Conservation (phyloP, 2,113 vertebrate genomes). For the Panthera tigris region DNA sequence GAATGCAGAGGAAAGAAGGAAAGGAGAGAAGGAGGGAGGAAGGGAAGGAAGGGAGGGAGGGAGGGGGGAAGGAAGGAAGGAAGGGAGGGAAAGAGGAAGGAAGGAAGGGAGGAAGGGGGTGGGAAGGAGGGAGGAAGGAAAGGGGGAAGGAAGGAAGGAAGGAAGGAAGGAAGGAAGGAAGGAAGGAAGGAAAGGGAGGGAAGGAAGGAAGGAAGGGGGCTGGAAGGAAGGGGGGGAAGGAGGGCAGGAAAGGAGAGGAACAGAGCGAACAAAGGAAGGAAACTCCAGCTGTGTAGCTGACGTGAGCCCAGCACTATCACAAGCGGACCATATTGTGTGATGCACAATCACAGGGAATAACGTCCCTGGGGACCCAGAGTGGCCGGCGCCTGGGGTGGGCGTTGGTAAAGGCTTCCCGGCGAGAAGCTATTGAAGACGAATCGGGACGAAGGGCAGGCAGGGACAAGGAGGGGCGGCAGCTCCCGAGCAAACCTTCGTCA, state of each 20-base stretch:
- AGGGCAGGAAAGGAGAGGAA: no score
- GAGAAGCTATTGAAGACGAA: not conserved
- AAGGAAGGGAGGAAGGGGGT: not conserved
- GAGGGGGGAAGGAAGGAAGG: not conserved
- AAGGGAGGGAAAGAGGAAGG: not conserved
- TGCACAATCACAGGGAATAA: not conserved
- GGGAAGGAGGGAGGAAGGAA: not conserved
- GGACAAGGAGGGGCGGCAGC: not conserved
- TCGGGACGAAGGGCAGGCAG: not conserved
- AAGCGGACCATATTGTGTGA: fast-evolving
- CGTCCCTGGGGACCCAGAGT: not conserved
- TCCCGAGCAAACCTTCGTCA: fast-evolving
- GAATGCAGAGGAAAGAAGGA: not conserved
- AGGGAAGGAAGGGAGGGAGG: not conserved
- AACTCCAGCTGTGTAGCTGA: fast-evolving
- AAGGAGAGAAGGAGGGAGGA: not conserved
- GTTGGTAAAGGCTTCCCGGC: not conserved
- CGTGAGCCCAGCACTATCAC: not conserved
- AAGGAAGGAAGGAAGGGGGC: not conserved
- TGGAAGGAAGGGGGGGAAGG: not conserved
- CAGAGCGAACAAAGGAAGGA: not conserved
- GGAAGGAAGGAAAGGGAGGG: no score
- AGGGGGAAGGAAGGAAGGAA: no score
- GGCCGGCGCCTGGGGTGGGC: no score
- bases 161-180: fast-evolving